A percentile compares a stretch with the other conserved stretches of the same genome.
Conservation (phyloP, 2,888 invertebrate genomes). For the Agapostemon virescens region DNA sequence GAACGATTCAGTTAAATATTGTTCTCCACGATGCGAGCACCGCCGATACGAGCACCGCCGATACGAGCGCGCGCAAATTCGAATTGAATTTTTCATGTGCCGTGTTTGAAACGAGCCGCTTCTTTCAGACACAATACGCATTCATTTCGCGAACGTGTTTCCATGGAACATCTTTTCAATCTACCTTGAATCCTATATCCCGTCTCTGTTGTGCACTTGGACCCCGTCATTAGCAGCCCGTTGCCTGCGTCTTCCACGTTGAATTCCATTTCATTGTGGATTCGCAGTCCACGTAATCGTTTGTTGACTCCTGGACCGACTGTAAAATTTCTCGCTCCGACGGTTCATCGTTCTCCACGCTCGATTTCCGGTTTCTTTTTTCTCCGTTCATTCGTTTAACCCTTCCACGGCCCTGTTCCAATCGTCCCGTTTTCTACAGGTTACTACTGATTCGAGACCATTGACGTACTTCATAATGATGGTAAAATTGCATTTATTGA, state of each 20-base stretch:
- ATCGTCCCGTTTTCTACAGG: no score
- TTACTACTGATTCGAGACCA: no score
- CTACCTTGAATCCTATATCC: not conserved
- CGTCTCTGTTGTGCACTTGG: not conserved
- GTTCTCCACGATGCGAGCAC: not conserved
- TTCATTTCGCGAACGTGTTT: slow-evolving; percentile 20
- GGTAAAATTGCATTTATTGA: no score
- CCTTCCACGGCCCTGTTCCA: no score
- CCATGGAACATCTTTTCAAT: slow-evolving; percentile 10
- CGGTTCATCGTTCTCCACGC: no score
- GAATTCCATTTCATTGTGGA: not conserved
- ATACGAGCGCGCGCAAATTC: not conserved
- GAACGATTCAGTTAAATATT: not conserved
- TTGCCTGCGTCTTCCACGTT: not conserved
- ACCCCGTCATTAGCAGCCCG: not conserved
- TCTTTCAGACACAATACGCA: slow-evolving; percentile 28
- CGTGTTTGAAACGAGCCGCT: slow-evolving; percentile 18
- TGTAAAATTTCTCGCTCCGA: not conserved
- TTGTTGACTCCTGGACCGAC: not conserved
- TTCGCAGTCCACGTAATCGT: not conserved
- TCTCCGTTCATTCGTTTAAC: no score
- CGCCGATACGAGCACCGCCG: not conserved
- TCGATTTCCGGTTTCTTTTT: no score
- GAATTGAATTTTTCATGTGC: not conserved
- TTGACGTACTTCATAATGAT: no score